Base-by-base conservation (phyloP, 2,113 vertebrate species). In the Menura novaehollandiae region DNA sequence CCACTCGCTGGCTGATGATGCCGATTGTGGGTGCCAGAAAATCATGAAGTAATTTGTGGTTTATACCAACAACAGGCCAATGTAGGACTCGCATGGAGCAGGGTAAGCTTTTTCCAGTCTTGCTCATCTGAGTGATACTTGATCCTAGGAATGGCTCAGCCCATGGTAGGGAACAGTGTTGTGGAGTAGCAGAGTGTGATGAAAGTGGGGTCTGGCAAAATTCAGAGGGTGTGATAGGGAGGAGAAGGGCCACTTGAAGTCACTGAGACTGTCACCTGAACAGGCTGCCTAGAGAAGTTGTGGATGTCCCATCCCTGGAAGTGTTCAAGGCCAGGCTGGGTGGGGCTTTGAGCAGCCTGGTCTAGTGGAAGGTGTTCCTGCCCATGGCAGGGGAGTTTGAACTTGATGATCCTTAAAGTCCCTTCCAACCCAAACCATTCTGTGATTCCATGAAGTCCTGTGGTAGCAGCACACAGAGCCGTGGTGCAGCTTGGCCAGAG, bases 41-140 rank as follows among this genome's bases (percentile, higher is more conserved):
- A 82, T 53, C 69, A 37, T 79, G 81, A 72, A 79, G 53, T 76
- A 44, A 33, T 74, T 73, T 85, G 87, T 82, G 81, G 84, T 85
- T 95, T 86, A 9, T 32, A 71, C 74, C 63, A 59, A 13, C 37
- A 56, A 8, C 63, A 88, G 30, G 27, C 20, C 19, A 4, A 3
- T 51, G 47, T 20, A 52, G 68, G 72, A 30, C 39, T 94, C 0
- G 0, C 1, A 1, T 1, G 30, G 3, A 39, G 63, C 12, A 0
- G 4, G 28, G 52, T 1, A 8, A 58, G 85, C 27, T 85, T 92
- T 84, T 79, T 63, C 88, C 69, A 75, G 60, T 39, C 88, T 91
- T 7, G 4, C 76, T 96, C 56, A 37, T 90, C 58, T 35, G 44
- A 18, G 27, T 24, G 56, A 33, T 77, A 7, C 55, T 62, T 59